Base-by-base conservation (phyloP, 35 echinoderm and acorn worm genomes). In the Patiria miniata region DNA sequence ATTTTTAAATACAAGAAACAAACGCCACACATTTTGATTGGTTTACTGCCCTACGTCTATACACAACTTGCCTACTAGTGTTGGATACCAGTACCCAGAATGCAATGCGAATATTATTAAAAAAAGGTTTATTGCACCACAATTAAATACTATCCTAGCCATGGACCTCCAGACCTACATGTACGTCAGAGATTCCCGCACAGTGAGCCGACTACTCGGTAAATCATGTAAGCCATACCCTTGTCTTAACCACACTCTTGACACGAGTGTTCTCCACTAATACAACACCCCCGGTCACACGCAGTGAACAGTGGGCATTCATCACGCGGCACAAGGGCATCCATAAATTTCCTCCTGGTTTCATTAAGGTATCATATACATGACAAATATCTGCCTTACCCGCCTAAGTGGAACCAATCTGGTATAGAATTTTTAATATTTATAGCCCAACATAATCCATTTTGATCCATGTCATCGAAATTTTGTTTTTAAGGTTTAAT, bases 221-320 rank as follows among this genome's bases (percentile, higher is more conserved):
- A 73, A 73, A 73, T 73, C 65, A 73, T 30, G 21, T 73, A 73
- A 73, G 34, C 65, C 57, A 73, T 73, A 73, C 29, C 65, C 29
- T 34, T 73, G 8, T 34, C 65, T 14, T 73, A 32, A 7, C 65
- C 65, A 34, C 26, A 18, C 65, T 26, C 65, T 73, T 73, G 29
- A 73, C 10, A 73, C 65, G 29, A 73, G 65, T 73, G 26, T 1
- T 10, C 65, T 32, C 65, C 34, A 30, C 65, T 73, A 28, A 73
- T 22, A 73, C 65, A 73, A 73, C 65, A 28, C 23, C 65, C 23
- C 65, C 42, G 12, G 4, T 32, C 65, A 73, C 65, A 26, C 34
- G 65, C 29, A 30, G 65, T 73, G 10, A 22, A 73, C 34, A 34
- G 65, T 73, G 26, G 34, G 34, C 14, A 34, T 14, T 22, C 65